These are phyloP conservation scores for Rousettus leschenaultii DNA, from an alignment of 2,113 vertebrate genomes.

Conservation along the genomic window DNA sequence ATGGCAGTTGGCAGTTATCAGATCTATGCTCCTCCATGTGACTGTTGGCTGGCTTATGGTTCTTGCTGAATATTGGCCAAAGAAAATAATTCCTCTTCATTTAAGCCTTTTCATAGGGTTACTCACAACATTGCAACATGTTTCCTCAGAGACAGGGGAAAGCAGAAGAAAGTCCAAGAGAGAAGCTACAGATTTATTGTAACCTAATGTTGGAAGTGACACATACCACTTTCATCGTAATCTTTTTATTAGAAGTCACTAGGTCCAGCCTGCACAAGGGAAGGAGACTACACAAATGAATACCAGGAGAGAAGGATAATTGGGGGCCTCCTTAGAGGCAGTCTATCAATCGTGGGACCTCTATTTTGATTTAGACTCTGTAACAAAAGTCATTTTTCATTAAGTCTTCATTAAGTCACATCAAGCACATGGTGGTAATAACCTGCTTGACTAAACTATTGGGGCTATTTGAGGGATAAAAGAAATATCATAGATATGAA, in stretches of 20 bases:
- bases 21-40: background rate
- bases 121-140: background rate
- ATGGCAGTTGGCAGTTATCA: background rate
- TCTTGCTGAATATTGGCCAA: background rate
- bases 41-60: background rate
- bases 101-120: background rate
- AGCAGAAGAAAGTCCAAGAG: background rate
- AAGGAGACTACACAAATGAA: background rate
- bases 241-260: background rate
- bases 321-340: background rate
- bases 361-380: background rate
- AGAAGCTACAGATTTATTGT: background rate
- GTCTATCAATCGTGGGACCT: background rate
- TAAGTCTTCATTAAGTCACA: background rate
- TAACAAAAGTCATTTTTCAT: background rate
- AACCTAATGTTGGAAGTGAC: background rate
- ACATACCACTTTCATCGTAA: background rate
- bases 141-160: background rate
- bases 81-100: background rate
- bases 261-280: background rate
- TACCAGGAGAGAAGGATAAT: background rate
- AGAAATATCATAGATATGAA: conserved; percentile 48
- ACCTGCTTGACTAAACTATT: conserved; percentile 5
- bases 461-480: conserved; percentile 28
- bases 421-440: conserved; percentile 18